Base-by-base conservation (phyloP, 2,888 invertebrate genomes). In the Proisotoma minuta region DNA sequence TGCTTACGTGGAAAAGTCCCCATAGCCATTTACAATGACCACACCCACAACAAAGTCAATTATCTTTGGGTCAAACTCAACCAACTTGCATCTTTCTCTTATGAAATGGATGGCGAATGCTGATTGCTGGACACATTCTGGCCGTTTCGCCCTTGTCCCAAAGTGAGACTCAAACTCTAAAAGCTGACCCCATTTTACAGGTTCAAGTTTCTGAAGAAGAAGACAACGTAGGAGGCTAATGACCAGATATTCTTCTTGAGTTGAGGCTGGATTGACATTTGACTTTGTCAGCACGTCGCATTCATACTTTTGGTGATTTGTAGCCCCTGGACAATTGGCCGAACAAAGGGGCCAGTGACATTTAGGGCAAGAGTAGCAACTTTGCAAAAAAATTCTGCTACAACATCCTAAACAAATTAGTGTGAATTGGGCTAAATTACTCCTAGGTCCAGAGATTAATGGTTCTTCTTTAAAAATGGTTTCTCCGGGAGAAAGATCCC, bases 401-500 rank as follows among this genome's bases (percentile, higher is more conserved):
- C 84, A 87, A 77, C 91, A 91, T 3, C 85, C 86, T 5, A 91
- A 80, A 74, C 91, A 91, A 64, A 89, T 84, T 60, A 53, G 51
- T 12, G 52, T 40, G 34, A 64, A 64, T 8, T 57, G 39, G 3
- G 58, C 3, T 4, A 64, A 43, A 64, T 64, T 64, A 18, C 60
- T 60, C 18, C 64, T 43, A 18, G 91, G 91, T 0, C 89, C 90
- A 65, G 84, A 82, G 1, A 89, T 81, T 5, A 91, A 75, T 0
- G 90, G 85, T 75, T 88, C 87, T 75, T 87, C 87, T 63, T 82
- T 82, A 20, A 90, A 73, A 12, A 91, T 78, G 1, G 89, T 78
- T 75, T 88, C 88, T 0, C 87, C 88, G 1, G 82, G 78, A 62
- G 82, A 84, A 26, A 91, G 84, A 39, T 83, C 84, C 67, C 87